Base-by-base conservation (phyloP, 2,797 vertebrate species). In the Smutsia temminckii region DNA sequence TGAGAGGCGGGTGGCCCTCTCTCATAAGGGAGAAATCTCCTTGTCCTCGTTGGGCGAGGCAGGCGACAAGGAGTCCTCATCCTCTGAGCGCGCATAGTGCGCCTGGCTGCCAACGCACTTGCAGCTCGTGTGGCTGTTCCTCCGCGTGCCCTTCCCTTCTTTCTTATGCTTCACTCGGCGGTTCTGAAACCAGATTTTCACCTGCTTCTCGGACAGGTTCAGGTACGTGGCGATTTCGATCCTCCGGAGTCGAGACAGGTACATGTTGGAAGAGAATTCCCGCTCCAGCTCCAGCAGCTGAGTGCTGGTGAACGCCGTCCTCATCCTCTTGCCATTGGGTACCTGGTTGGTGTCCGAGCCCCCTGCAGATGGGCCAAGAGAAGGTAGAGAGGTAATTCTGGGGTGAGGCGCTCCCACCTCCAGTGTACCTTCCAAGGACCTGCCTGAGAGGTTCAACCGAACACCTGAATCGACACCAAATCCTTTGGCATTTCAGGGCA, bases 121-220 rank as follows among this genome's bases (percentile, higher is more conserved):
- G 98, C 99, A 99, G 61, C 99, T 98, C 40, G 98, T 97, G 96
- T 99, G 99, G n/a, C 98, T 97, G 97, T 98, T 99, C 96, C 99
- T 98, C 95, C 99, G 99, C 2, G 99, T 98, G 83, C 99, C 99
- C 96, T 99, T 99, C 79, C 99, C 99, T 96, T 99, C 99, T 96
- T 99, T 99, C 98, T 99, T 99, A 98, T 99, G 99, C 95, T 99
- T 99, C 94, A 99, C 99, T 14, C 99, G 98, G 95, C 99, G 99
- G 98, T 99, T 99, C 97, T 99, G 99, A 97, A 99, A 99, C 99
- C 99, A 99, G 98, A 99, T 99, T 97, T 99, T 99, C 98, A 99
- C 99, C 96, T 99, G 99, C 87, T 99, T 99, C 98, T 99, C 99
- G 0, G 99, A 99, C 91, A 99, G 98, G 98, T 99, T 99, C 97